Evolutionary conservation across 2,797 vertebrate species (phyloP).

Genomic region (Pseudotriccus pelzelni): DNA sequence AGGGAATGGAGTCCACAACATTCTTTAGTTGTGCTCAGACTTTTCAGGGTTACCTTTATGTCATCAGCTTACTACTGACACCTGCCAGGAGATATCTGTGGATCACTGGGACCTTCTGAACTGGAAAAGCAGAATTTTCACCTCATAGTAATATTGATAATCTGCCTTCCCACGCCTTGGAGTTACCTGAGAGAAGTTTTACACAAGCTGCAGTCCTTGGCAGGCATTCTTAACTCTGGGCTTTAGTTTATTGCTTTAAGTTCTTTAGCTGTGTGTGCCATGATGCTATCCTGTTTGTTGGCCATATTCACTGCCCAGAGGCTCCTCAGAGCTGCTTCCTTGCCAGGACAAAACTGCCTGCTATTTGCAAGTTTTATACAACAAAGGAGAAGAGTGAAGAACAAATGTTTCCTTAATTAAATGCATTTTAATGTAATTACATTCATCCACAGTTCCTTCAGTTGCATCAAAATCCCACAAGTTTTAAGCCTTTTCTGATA

Average conservation of each 20-base stretch:
- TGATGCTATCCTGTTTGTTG: not conserved
- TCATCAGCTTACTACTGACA: not conserved
- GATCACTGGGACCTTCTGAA: not conserved
- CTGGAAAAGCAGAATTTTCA: not conserved
- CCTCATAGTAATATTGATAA: not conserved
- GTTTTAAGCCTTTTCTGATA: not conserved
- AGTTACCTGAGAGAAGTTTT: not conserved
- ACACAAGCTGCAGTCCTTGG: not conserved
- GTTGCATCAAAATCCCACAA: not conserved
- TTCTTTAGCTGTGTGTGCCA: not conserved
- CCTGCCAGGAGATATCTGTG: not conserved
- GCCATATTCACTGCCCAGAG: not conserved
- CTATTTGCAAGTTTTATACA: not conserved
- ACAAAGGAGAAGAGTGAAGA: not conserved
- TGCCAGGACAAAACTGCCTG: not conserved
- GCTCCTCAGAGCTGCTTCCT: not conserved
- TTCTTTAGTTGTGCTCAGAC: not conserved
- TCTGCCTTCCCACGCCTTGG: not conserved
- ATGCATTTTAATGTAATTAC: not conserved
- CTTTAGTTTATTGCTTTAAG: not conserved
- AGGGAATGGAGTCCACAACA: not conserved
- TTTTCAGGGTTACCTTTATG: not conserved
- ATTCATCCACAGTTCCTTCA: not conserved
- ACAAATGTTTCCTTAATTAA: not conserved
- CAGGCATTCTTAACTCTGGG: not conserved